A percentile compares a stretch with the other conserved stretches of the same genome.
phyloP scores from a whole-genome alignment of 2,888 invertebrate species.

The Sphinx pinastri region DNA sequence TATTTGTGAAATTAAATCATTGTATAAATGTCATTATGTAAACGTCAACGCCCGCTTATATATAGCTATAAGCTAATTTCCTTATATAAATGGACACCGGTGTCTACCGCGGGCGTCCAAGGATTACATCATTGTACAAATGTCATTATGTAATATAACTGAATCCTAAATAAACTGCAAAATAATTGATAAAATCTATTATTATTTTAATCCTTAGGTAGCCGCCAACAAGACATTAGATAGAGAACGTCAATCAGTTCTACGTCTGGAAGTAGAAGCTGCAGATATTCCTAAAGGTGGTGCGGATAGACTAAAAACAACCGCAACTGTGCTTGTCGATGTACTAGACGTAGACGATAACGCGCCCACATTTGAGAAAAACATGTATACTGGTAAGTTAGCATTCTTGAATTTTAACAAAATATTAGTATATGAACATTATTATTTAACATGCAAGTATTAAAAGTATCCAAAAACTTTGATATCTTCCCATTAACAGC shows the following conservation, averaged over 20 bases:
- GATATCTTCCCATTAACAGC: conserved; percentile 54
- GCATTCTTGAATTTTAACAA: not conserved
- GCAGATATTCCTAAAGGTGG: conserved; percentile 89
- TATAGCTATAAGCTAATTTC: too few species aligned
- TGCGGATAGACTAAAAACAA: conserved; percentile 86
- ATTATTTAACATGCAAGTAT: too few species aligned
- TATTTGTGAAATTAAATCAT: too few species aligned
- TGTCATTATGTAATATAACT: not conserved
- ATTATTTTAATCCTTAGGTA: conserved; percentile 51
- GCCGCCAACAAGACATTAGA: conserved; percentile 88
- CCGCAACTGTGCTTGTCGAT: conserved; percentile 86
- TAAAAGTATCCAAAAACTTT: too few species aligned
- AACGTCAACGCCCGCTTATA: too few species aligned
- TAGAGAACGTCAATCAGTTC: conserved; percentile 87
- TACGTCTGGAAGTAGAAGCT: conserved; percentile 89
- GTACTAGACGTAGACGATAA: conserved; percentile 92
- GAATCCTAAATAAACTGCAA: not conserved
- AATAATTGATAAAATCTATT: too few species aligned
- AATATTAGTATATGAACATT: too few species aligned
- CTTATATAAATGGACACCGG: too few species aligned
- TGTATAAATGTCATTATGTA: not conserved
- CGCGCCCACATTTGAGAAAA: conserved; percentile 86
- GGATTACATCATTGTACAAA: too few species aligned
- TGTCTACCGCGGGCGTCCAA: too few species aligned
- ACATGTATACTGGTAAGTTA: conserved; percentile 82